These are phyloP conservation scores for Sebastes matsubarae DNA, from an alignment of 2,797 vertebrate species.

Conservation along the genomic window DNA sequence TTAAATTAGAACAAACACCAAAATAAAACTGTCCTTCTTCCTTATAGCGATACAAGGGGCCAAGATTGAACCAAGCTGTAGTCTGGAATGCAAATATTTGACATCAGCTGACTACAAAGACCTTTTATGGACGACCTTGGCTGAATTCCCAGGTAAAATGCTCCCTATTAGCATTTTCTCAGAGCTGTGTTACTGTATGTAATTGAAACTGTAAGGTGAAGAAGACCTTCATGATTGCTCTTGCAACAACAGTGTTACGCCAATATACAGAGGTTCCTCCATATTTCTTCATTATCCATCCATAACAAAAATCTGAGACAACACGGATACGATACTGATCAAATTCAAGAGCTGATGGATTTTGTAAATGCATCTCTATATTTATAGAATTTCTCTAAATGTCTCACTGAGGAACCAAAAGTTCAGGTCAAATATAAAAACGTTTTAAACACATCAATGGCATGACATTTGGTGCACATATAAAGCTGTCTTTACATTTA, in stretches of 20 bases:
- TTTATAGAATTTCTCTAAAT: not conserved
- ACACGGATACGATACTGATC: not conserved
- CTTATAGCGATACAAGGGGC: slow-evolving; percentile 80
- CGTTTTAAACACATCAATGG: too few relatives aligned
- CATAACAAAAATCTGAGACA: not conserved
- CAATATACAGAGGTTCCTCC: not conserved
- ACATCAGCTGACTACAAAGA: slow-evolving; percentile 90
- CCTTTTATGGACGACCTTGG: slow-evolving; percentile 92
- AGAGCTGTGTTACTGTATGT: not conserved
- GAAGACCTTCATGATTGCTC: not conserved
- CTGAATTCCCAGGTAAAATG: slow-evolving; percentile 91
- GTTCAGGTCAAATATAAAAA: not conserved
- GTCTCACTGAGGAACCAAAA: not conserved
- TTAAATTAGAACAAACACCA: not conserved
- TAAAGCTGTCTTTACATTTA: too few relatives aligned
- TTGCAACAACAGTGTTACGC: not conserved
- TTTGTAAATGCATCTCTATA: not conserved
- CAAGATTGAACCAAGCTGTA: slow-evolving; percentile 85
- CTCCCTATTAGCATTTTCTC: not conserved
- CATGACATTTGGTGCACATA: too few relatives aligned
- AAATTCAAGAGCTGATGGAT: not conserved
- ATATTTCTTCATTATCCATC: not conserved
- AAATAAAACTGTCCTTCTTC: not conserved
- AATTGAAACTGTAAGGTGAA: not conserved
- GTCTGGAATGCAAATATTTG: slow-evolving; percentile 89